Evolutionary conservation across 2,888 invertebrate genomes (phyloP), one percentile per base, ranked within the genome.

Genomic region (Ophioninae sp.): DNA sequence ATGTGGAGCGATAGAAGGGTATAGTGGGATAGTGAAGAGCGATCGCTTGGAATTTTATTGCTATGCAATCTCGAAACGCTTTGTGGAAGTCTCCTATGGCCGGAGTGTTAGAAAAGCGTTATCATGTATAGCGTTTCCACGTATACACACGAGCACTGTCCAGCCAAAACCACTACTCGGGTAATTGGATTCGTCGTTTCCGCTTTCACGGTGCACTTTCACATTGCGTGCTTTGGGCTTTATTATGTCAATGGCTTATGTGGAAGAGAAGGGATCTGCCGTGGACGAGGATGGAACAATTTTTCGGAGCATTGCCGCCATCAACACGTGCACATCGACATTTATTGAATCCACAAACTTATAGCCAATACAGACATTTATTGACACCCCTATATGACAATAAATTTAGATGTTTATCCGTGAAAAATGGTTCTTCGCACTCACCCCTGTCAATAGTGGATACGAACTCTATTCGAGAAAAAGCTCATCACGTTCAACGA

Each of bases 181-280:
- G 75, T 84, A 84, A 84, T 84, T 84, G 83, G 74, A 84, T 84
- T 81, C 78, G 81, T 74, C 71, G 74, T 69, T 77, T 41, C 59
- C 63, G 30, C 13, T 76, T 65, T 67, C 37, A 22, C 44, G 44
- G 41, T n/a, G 30, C n/a, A 75, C 73, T 79, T 72, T 39, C 10
- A 71, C 58, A 63, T 78, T 41, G 20, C 58, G 58, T 30, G 65
- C 30, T 67, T 58, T 3, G 7, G 17, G 6, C 17, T 23, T 64
- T n/a, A 22, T 67, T 20, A 67, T 64, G 23, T 30, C 39, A 41
- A 67, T 41, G 9, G 67, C 64, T 23, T 5, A 41, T 7, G 8
- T 39, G 22, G 30, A n/a, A 7, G 56, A 58, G 58, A 39, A 58
- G 20, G 37, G 51, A 41, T 39, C 23, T 56, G 39, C 6, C 10